Base-by-base conservation (phyloP, 2,797 vertebrate genomes). In the Gymnothorax javanicus region DNA sequence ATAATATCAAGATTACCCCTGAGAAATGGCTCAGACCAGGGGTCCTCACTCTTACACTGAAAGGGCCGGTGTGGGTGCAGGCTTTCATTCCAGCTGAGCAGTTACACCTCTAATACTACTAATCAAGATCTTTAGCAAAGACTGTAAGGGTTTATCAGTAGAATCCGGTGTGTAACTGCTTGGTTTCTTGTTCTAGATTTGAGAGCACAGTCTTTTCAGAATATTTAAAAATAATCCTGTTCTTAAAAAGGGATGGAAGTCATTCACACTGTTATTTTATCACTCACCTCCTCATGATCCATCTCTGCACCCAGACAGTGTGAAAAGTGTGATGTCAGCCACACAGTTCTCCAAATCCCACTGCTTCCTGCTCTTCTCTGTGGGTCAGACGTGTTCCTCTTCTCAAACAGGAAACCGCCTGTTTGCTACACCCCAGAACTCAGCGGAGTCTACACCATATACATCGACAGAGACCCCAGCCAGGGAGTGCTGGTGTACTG, bases 361-460 rank as follows among this genome's bases (percentile, higher is more conserved):
- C 43, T 4, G 7, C 43, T 7, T 15, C 77, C 69, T 57, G 33
- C 73, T 73, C 56, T 88, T 56, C 57, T 82, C 33, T 86, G 62
- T 57, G 64, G 59, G 59, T 75, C 64, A 73, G 33, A 20, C 58
- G 58, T 17, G 15, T 79, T 67, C 84, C 60, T 84, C 58, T 17
- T 89, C 58, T 75, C 52, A 75, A 62, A 60, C 92, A 99, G 98
- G 97, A 52, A 97, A 97, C 43, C 97, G 98, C 1, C 94, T 99
- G 33, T 99, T 99, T 93, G 94, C 97, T 54, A 97, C 97, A 85
- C 98, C 99, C 67, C 98, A 99, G 93, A 99, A 99, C 94, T 98
- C 92, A 98, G 97, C 0, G 97, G 98, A 0, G 88, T 99, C 86
- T 99, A 99, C 91, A 98, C 97, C 90, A 96, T 99, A 93, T 99